Conservation (phyloP, 2,888 invertebrate genomes). For the Callyntrura guangdongensis region DNA sequence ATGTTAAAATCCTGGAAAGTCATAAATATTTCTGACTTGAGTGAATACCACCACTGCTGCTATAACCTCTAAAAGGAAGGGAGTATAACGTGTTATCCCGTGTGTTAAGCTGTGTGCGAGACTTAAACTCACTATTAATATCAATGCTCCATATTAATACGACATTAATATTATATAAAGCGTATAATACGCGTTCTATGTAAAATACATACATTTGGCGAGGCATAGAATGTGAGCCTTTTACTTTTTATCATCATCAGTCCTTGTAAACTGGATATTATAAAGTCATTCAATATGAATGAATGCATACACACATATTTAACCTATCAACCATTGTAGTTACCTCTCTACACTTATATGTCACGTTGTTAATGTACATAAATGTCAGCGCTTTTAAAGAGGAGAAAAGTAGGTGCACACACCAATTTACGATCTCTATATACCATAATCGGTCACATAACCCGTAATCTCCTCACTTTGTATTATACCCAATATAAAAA, state of each 20-base stretch:
- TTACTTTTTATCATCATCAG: conserved; percentile 8
- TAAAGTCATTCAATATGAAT: conserved; percentile 45
- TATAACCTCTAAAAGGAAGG: background rate
- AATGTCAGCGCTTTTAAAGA: conserved; percentile 66
- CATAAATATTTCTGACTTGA: conserved; percentile 74
- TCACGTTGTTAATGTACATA: conserved; percentile 15
- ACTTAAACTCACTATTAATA: conserved; percentile 12
- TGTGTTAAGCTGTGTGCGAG: conserved; percentile 4
- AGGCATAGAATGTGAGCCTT: background rate
- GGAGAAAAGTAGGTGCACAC: conserved; percentile 11
- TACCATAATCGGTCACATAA: conserved; percentile 55
- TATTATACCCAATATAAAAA: conserved; percentile 33
- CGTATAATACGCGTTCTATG: background rate
- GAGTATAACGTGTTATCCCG: background rate
- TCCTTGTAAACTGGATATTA: conserved; percentile 21
- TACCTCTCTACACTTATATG: background rate
- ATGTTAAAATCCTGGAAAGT: conserved; percentile 76
- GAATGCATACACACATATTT: conserved; percentile 26
- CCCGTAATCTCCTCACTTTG: conserved; percentile 62
- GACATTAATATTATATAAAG: background rate
- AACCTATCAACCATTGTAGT: conserved; percentile 21
- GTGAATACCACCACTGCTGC: conserved; percentile 36
- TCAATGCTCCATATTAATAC: background rate
- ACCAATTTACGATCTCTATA: conserved; percentile 54
- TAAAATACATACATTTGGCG: background rate